Evolutionary conservation across 2,888 invertebrate genomes (phyloP).

Genomic region (Podotricha telesiphe): DNA sequence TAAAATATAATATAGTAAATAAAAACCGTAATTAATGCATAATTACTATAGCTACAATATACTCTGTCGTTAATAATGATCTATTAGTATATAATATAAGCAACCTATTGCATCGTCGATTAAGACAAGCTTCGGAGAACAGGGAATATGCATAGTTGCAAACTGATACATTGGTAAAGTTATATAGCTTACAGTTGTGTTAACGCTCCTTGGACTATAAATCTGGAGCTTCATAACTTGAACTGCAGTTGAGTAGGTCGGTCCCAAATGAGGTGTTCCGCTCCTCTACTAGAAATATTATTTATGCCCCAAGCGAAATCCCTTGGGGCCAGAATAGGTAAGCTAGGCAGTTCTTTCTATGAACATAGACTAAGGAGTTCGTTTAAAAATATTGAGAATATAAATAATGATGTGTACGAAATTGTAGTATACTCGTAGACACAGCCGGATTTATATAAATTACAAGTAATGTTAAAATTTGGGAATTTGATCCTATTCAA

Average conservation of each 20-base stretch:
- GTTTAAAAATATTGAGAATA: slow-evolving; percentile 32
- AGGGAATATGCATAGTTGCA: slow-evolving; percentile 33
- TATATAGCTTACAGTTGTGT: slow-evolving; percentile 46
- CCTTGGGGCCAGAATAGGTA: slow-evolving; percentile 49
- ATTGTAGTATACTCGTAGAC: not conserved
- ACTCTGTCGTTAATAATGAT: not conserved
- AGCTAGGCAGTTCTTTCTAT: slow-evolving; percentile 31
- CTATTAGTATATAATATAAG: not conserved
- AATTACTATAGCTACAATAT: too few relatives aligned
- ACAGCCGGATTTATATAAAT: too few relatives aligned
- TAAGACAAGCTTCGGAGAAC: slow-evolving; percentile 29
- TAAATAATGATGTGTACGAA: slow-evolving; percentile 19
- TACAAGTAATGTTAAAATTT: too few relatives aligned
- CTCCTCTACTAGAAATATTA: slow-evolving; percentile 62
- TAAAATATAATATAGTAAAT: too few relatives aligned
- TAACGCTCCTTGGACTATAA: slow-evolving; percentile 54
- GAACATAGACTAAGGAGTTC: slow-evolving; percentile 33
- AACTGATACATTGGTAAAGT: slow-evolving; percentile 47
- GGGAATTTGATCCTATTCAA: too few relatives aligned
- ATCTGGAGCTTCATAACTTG: slow-evolving; percentile 62
- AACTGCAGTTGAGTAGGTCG: slow-evolving; percentile 47
- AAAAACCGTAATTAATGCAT: too few relatives aligned
- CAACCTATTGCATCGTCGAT: slow-evolving; percentile 5
- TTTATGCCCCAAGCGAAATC: slow-evolving; percentile 55
- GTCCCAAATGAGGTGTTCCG: slow-evolving; percentile 61